These are phyloP conservation scores for Acropora yongei DNA, from an alignment of 64 coral and sea anemone genomes.

Conservation along the genomic window DNA sequence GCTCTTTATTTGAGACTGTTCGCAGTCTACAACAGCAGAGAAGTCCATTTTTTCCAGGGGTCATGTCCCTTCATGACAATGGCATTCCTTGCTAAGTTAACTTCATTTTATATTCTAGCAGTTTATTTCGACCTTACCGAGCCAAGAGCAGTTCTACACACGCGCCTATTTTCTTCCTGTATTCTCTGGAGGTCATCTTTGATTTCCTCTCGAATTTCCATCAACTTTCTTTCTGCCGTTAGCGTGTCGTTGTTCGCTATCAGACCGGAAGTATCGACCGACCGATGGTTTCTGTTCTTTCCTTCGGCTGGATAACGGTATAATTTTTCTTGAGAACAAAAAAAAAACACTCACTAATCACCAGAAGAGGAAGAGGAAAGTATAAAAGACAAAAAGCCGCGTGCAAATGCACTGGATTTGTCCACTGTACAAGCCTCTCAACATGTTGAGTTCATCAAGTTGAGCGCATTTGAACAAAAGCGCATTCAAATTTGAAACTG, in stretches of 20 bases:
- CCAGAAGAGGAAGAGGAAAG: too few species aligned
- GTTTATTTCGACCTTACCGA: neutral
- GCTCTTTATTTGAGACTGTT: too few species aligned
- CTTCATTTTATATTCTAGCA: neutral
- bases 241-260: neutral
- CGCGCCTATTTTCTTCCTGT: slow-evolving; percentile 22
- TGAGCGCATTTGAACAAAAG: too few species aligned
- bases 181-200: slow-evolving; percentile 31
- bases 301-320: neutral
- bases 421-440: too few species aligned
- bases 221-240: neutral
- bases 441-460: too few species aligned
- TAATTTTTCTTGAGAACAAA: slow-evolving; percentile 2
- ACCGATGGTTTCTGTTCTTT: neutral
- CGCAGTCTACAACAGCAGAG: too few species aligned
- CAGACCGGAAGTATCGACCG: neutral
- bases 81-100: neutral
- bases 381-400: too few species aligned
- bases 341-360: too few species aligned
- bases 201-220: slow-evolving; percentile 34
- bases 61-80: neutral
- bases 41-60: too few species aligned
- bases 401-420: too few species aligned
- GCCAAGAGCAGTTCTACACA: slow-evolving; percentile 54
- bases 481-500: too few species aligned